Evolutionary conservation across 2,888 invertebrate genomes (phyloP), one percentile per base, ranked within the genome.

Genomic region (Elaeidobius kamerunicus): DNA sequence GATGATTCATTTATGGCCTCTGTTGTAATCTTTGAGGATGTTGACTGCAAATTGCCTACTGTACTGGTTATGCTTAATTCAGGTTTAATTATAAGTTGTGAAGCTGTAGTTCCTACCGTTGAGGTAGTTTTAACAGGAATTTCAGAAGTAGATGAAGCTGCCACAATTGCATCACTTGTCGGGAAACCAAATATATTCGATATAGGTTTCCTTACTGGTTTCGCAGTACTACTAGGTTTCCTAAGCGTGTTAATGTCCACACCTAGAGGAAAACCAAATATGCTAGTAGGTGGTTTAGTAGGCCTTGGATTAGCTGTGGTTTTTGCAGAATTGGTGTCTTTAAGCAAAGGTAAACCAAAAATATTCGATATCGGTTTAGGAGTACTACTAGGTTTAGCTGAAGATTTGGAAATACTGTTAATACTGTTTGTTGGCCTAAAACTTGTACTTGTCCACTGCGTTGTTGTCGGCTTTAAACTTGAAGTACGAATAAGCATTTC

Each of bases 41-140:
- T 40, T 2, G 47, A 40, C 9, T 39, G 5, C 12, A 41, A 17
- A 19, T 48, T 41, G 9, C 32, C 42, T 11, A 48, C 19, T 32
- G 49, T 57, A 23, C 27, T 41, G 6, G 43, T 42, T 38, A 30
- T 44, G 17, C 38, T 34, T 32, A 52, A 36, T 20, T 48, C 48
- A 16, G 55, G 46, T 30, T 28, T 49, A 7, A 58, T 23, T 40
- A 43, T 44, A 15, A 48, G 32, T 35, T 36, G 42, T 23, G 56
- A 44, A 20, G 35, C 19, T 20, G 16, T 35, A 14, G 46, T 20
- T 11, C 40, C 34, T 18, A 40, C 30, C 17, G 28, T 3, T n/a
- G 52, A 38, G 16, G 43, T 11, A 2, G 32, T 27, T 20, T 43
- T 48, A 12, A 34, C 20, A 14, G 53, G 34, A n/a, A 38, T 27